Evolutionary conservation across 2,888 invertebrate species (phyloP), one percentile per base, ranked within the genome.

Genomic region (Phengaris alcon): DNA sequence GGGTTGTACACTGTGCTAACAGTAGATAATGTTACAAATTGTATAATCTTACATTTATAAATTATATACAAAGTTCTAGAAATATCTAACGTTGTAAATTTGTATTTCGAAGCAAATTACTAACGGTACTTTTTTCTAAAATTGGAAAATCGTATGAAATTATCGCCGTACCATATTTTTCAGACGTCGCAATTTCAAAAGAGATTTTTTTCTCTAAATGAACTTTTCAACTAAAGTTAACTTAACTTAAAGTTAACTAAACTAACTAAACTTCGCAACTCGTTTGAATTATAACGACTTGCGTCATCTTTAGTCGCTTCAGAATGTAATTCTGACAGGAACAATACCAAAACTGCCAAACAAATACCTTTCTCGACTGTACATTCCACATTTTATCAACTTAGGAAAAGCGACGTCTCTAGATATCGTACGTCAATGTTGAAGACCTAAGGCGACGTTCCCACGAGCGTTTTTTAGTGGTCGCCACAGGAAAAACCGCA

Each of bases 401-500:
- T 64, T 35, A 10, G 4, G 6, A 3, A 35, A 12, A 15, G 64
- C 64, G 35, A 44, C 64, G 64, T 64, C 64, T 2, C 12, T 35
- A 13, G 10, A 64, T 64, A 64, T 64, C 22, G 35, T 35, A 64
- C 6, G 12, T 64, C 64, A 64, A 64, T 44, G 35, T 64, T 4
- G 9, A 52, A 64, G 35, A 13, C 6, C 64, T 90, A 90, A 35
- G 35, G 35, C 35, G 0, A 35, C 35, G 35, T 35, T 35, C 35
- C 35, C 35, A 35, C 35, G 35, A 35, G 35, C 35, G 35, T 35
- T 35, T 35, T 22, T 35, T 35, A 35, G 35, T 35, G 35, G 35
- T 35, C 35, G 35, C 35, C 3, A 35, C 35, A 35, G 1, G 2
- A 35, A 35, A 35, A 35, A 35, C 35, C 3, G 35, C 4, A 35